Evolutionary conservation across 2,888 invertebrate genomes (phyloP).

Genomic region (Zygothrica quintamaculata): DNA sequence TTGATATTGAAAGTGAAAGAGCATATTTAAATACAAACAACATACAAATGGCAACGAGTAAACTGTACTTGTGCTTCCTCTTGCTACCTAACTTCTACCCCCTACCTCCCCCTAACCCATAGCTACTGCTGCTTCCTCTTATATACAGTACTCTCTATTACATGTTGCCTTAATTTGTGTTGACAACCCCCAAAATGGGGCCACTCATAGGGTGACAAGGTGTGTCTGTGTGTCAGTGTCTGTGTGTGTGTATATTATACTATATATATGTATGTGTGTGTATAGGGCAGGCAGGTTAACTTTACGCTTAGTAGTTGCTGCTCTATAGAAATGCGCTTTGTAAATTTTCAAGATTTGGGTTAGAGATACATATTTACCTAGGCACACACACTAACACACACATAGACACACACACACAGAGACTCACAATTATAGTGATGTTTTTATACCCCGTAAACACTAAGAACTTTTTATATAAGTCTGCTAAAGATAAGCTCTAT

Average conservation of each 20-base stretch:
- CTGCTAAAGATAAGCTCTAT: no score
- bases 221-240: neutral
- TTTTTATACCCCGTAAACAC: neutral
- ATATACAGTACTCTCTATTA: slow-evolving; percentile 40
- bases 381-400: slow-evolving; percentile 21
- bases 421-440: neutral
- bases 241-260: no score
- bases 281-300: slow-evolving; percentile 9
- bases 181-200: slow-evolving; percentile 60
- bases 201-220: slow-evolving; percentile 11
- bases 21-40: slow-evolving; percentile 74
- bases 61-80: slow-evolving; percentile 3
- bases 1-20: slow-evolving; percentile 80
- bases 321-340: slow-evolving; percentile 64
- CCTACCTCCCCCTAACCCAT: no score
- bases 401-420: slow-evolving; percentile 7
- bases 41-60: slow-evolving; percentile 13
- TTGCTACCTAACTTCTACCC: no score
- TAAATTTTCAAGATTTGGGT: slow-evolving; percentile 77
- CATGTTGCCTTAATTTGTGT: slow-evolving; percentile 75
- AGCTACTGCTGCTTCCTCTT: no score
- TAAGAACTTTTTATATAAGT: no score
- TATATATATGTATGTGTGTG: no score
- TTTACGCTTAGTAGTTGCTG: slow-evolving; percentile 13
- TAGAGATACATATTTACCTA: slow-evolving; percentile 67